Evolutionary conservation across 1,140 invertebrate genomes (phyloP), one percentile per base, ranked within the genome.

Genomic region (Nephila pilipes): DNA sequence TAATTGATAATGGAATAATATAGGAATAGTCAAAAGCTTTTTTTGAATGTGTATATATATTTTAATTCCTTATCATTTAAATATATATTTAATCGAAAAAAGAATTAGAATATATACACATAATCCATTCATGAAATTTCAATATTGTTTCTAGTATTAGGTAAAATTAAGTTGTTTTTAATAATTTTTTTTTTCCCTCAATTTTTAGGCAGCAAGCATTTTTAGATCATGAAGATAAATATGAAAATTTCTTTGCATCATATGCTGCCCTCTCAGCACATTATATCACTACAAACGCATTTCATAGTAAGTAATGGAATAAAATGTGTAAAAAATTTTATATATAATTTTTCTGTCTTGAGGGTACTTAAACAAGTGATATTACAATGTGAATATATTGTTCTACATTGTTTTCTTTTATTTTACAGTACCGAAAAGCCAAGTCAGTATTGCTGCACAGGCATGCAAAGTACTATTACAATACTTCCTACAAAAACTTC

Each of bases 251-350:
- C 95, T 98, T 97, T 95, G 97, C 97, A 88, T 96, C 97, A 10
- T 97, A 98, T 95, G 97, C 97, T 94, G 97, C 97, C 32, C 95
- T 98, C 94, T 96, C 97, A 89, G 97, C 97, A 20, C 97, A 98
- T 96, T 97, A 97, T 94, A 96, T 98, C 93, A 97, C 97, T 95
- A 96, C 96, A 93, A 97, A 96, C 96, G 96, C 97, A 93, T 96
- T 95, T 95, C 96, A 96, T 94, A 96, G 97, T 98, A 96, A 97
- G 97, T 96, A 92, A 92, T n/a, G 0, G 20, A 55, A 75, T 75
- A 18, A 6, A 20, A 18, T 75, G 18, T 36, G 14, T 32, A 5
- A 6, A 4, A 4, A 18, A 36, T 75, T 69, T 14, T 20, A 65
- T 10, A 65, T 29, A n/a, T n/a, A 65, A 65, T 2, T 12, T 65